Evolutionary conservation across 1,140 invertebrate species (phyloP).

Genomic region (Musca domestica): DNA sequence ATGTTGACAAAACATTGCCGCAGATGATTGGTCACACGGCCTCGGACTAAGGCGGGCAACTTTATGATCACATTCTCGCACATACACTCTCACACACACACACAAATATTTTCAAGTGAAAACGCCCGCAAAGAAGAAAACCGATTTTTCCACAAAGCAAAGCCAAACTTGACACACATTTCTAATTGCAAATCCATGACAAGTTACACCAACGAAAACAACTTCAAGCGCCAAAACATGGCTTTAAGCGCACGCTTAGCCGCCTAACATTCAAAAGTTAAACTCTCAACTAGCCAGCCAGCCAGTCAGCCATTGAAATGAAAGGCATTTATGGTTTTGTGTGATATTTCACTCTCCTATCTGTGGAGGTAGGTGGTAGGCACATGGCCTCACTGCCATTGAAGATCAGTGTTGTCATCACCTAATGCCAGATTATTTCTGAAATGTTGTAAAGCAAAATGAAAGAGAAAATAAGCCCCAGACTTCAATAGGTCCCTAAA

Average conservation of each 20-base stretch:
- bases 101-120: slow-evolving; percentile 26
- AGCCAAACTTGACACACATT: slow-evolving; percentile 26
- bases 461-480: too few species aligned
- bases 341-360: too few species aligned
- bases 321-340: too few species aligned
- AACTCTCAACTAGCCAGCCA: too few species aligned
- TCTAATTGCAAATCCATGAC: slow-evolving; percentile 26
- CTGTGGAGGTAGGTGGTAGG: too few species aligned
- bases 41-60: background rate
- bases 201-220: background rate
- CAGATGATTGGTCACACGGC: slow-evolving; percentile 14
- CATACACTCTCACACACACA: background rate
- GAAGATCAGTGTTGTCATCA: too few species aligned
- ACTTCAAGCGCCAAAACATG: background rate
- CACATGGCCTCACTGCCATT: too few species aligned
- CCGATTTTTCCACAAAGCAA: slow-evolving; percentile 12
- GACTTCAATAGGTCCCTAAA: too few species aligned
- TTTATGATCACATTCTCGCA: background rate
- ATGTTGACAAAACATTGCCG: slow-evolving; percentile 26
- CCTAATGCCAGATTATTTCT: too few species aligned
- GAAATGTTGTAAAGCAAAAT: too few species aligned
- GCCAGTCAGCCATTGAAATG: too few species aligned
- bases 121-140: slow-evolving; percentile 22
- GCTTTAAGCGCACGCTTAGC: background rate
- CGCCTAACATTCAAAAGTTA: background rate